Percentiles rank a stretch among this genome's conserved stretches.
Conservation (phyloP, 2,888 invertebrate species). For the Pyrgus malvae region DNA sequence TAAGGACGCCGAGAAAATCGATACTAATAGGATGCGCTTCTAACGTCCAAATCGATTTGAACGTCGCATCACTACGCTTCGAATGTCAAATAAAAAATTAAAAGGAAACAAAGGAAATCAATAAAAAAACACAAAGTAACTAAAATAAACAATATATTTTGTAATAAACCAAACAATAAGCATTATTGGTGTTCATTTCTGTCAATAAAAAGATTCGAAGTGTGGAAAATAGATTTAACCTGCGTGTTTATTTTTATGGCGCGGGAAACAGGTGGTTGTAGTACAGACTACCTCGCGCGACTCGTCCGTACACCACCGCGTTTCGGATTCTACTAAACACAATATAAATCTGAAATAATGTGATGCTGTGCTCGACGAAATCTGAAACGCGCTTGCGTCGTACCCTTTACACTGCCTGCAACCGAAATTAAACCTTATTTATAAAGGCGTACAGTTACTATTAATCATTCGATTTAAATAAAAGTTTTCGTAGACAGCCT, state of each 20-base stretch:
- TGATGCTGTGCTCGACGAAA: neutral
- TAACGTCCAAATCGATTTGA: neutral
- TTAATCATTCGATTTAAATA: neutral
- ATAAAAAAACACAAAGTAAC: neutral
- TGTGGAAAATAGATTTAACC: neutral
- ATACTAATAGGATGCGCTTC: conserved; percentile 5
- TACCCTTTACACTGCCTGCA: neutral
- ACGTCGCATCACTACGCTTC: neutral
- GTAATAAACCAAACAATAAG: neutral
- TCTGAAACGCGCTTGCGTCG: conserved; percentile 3
- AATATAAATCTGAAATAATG: neutral
- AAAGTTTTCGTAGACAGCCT: conserved; percentile 12
- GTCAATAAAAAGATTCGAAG: neutral
- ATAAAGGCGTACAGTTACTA: neutral
- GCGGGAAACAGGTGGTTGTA: conserved; percentile 7
- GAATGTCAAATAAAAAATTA: neutral
- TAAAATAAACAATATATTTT: neutral
- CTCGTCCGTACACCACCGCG: neutral
- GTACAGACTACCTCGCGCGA: neutral
- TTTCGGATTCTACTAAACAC: neutral
- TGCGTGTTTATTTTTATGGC: conserved; percentile 3
- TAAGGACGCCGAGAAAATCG: neutral
- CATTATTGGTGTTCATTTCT: neutral
- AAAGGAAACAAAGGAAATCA: neutral
- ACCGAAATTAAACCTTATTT: neutral